These are phyloP conservation scores for Mamestra brassicae DNA, from an alignment of 2,888 invertebrate species.

Conservation along the genomic window DNA sequence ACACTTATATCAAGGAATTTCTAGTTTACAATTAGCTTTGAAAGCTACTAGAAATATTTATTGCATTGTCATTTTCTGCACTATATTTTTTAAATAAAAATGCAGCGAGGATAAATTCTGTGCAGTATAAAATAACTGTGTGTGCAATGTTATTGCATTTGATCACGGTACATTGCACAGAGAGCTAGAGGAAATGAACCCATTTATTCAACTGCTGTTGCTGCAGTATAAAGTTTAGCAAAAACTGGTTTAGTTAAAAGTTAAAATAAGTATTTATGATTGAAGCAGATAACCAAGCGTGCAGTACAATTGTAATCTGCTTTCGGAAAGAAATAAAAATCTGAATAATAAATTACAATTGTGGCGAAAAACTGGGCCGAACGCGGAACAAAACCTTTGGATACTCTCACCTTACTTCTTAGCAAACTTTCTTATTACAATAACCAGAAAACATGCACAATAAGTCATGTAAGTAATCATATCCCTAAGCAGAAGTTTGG, in stretches of 20 bases:
- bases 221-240: background rate
- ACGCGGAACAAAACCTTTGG: too few relatives aligned
- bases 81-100: background rate
- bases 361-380: too few relatives aligned
- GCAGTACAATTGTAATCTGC: too few relatives aligned
- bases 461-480: slow-evolving; percentile 21
- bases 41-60: background rate
- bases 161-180: background rate
- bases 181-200: slow-evolving; percentile 2
- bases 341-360: too few relatives aligned
- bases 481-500: background rate
- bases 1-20: background rate
- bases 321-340: too few relatives aligned
- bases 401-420: background rate
- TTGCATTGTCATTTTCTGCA: background rate
- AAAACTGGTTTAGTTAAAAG: background rate
- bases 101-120: background rate
- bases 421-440: background rate
- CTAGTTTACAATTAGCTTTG: background rate
- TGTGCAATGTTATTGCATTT: slow-evolving; percentile 18
- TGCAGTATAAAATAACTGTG: slow-evolving; percentile 4
- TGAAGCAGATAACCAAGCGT: too few relatives aligned
- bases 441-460: background rate
- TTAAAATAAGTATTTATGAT: too few relatives aligned
- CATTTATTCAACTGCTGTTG: slow-evolving; percentile 11